Percentiles rank a stretch among this genome's conserved stretches.
phyloP scores from a whole-genome alignment of 2,888 invertebrate genomes.

The Hyalella azteca region DNA sequence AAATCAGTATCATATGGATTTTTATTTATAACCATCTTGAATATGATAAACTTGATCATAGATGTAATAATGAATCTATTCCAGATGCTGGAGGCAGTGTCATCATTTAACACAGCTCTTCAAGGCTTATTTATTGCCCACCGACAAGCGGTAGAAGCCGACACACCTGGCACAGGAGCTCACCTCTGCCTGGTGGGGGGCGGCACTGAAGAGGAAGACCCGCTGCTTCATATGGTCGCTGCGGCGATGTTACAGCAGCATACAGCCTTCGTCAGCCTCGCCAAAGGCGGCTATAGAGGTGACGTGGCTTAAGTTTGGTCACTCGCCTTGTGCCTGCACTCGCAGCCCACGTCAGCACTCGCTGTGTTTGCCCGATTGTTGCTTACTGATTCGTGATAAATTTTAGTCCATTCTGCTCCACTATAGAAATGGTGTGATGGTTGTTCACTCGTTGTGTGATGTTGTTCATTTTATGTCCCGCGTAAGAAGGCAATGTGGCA shows the following conservation, averaged over 20 bases:
- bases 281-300: slow-evolving; percentile 62
- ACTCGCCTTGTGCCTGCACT: no score
- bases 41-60: neutral
- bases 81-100: slow-evolving; percentile 67
- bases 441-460: no score
- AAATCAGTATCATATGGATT: no score
- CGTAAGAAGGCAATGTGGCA: neutral
- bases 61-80: neutral
- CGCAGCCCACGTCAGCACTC: no score
- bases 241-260: slow-evolving; percentile 68
- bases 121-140: slow-evolving; percentile 64
- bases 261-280: slow-evolving; percentile 65
- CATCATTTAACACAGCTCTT: slow-evolving; percentile 66
- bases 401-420: no score
- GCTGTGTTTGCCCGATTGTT: no score
- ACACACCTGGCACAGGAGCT: slow-evolving; percentile 64
- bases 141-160: slow-evolving; percentile 62
- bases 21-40: no score
- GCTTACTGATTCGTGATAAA: no score
- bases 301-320: no score
- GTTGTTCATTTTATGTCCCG: no score
- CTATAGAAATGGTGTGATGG: no score
- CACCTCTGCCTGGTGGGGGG: slow-evolving; percentile 69
- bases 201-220: slow-evolving; percentile 66
- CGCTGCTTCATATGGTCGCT: slow-evolving; percentile 68